These are phyloP conservation scores for Limonius californicus DNA, from an alignment of 1,140 invertebrate species.

Conservation along the genomic window DNA sequence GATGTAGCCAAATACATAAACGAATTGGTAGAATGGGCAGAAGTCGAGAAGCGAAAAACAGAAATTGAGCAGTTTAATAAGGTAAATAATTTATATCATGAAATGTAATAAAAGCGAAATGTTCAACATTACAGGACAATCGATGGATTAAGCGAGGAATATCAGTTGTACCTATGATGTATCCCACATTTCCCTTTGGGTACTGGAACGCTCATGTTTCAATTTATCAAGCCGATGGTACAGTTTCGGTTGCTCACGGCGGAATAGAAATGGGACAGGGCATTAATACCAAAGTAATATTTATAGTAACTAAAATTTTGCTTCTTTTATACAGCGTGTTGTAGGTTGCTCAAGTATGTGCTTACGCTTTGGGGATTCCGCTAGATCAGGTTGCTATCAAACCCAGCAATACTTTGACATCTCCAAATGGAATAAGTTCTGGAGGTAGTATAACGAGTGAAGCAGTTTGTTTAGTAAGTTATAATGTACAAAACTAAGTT, in stretches of 20 bases:
- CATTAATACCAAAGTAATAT: constrained; percentile 58
- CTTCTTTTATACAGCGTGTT: too few species aligned
- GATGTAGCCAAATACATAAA: constrained; percentile 50
- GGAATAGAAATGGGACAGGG: constrained; percentile 87
- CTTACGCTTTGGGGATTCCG: constrained; percentile 65
- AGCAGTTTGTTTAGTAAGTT: constrained; percentile 52
- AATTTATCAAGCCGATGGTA: constrained; percentile 72
- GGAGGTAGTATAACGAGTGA: constrained; percentile 65
- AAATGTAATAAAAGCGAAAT: too few species aligned
- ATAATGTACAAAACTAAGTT: constrained; percentile 59
- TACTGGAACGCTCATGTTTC: constrained; percentile 62
- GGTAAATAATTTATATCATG: constrained; percentile 58
- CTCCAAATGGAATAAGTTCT: constrained; percentile 59
- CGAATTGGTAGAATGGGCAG: constrained; percentile 56
- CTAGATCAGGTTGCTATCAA: constrained; percentile 66
- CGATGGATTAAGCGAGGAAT: constrained; percentile 76
- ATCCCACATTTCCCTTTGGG: constrained; percentile 55
- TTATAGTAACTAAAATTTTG: constrained; percentile 39
- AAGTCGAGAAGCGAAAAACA: constrained; percentile 57
- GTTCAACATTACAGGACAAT: constrained; percentile 48
- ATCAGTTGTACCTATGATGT: constrained; percentile 64
- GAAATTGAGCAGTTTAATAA: constrained; percentile 61
- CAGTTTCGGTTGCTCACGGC: constrained; percentile 69
- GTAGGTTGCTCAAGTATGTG: constrained; percentile 70
- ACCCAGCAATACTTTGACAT: constrained; percentile 58